Conservation (phyloP, 2,113 vertebrate genomes). For the Vidua macroura region DNA sequence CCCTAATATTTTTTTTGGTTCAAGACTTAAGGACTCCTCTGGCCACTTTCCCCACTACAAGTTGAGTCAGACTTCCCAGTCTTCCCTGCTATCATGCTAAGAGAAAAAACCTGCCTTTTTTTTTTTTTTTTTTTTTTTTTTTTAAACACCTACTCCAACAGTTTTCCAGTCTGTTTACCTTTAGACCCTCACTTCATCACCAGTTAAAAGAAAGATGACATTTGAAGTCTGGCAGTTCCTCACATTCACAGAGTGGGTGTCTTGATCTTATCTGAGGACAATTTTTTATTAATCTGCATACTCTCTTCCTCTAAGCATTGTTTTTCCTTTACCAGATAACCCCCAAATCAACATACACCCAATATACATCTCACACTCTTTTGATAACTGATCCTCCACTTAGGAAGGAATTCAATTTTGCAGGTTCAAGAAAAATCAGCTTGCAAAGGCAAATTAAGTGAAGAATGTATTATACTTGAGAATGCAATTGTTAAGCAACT, state of each 20-base stretch:
- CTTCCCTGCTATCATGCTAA: not conserved
- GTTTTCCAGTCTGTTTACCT: not conserved
- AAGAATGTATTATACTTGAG: not conserved
- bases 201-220: not conserved
- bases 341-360: not conserved
- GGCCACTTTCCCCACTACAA: not conserved
- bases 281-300: not conserved
- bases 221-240: not conserved
- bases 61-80: not conserved
- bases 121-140: no score
- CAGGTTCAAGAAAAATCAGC: constrained; percentile 5
- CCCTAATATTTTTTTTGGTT: not conserved
- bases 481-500: not conserved
- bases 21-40: not conserved
- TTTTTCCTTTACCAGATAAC: not conserved
- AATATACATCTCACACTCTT: not conserved
- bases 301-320: not conserved
- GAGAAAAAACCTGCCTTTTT: not conserved
- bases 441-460: constrained; percentile 11
- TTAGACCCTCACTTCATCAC: not conserved
- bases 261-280: not conserved
- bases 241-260: fast-evolving
- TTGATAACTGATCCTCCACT: not conserved
- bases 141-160: not conserved
- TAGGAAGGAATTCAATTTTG: not conserved